Base-by-base conservation (phyloP, 2,113 vertebrate species). In the Oryzias woworae region DNA sequence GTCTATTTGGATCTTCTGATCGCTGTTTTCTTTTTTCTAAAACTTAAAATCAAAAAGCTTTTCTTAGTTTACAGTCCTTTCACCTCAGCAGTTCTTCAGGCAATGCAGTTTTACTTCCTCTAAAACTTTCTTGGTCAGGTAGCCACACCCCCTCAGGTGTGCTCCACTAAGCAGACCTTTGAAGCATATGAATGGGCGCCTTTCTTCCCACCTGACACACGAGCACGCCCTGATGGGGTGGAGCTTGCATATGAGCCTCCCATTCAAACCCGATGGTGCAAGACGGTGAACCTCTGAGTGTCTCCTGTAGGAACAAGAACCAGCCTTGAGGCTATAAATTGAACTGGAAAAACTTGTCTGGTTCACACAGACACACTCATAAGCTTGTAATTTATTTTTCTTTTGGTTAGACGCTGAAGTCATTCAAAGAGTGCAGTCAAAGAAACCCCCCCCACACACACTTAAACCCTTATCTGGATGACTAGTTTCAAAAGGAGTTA, bases 121-220 rank as follows among this genome's bases (percentile, higher is more conserved):
- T 44, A 53, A 52, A 31, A 66, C 63, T 49, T 68, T 72, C 60
- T 47, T 5, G 31, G 43, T 7, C 36, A 72, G 62, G 55, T 66
- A 66, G 62, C 77, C 73, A 47, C 83, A 8, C 85, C 84, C 70
- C 65, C 62, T 53, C 80, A 87, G 80, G 80, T 85, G 80, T 71
- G 70, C 48, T 41, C 12, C 2, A 49, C 18, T 24, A 18, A 49
- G 62, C 56, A 7, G 62, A 49, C 58, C 62, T 18, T 56, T 44
- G 18, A 22, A 12, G 47, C 20, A 3, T 1, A 17, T 73, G 46
- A 56, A 50, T 17, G 2, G 47, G 5, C 44, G 4, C 8, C 3
- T 51, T 26, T 20, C 50, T 44, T 43, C 15, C 22, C 12, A 22
- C 15, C 49, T 51, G n/a, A 24, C 55, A 41, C 62, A 61, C 10